A percentile compares a stretch with the other conserved stretches of the same genome.
Conservation (phyloP, 2,797 vertebrate genomes). For the Lepus oiostolus region DNA sequence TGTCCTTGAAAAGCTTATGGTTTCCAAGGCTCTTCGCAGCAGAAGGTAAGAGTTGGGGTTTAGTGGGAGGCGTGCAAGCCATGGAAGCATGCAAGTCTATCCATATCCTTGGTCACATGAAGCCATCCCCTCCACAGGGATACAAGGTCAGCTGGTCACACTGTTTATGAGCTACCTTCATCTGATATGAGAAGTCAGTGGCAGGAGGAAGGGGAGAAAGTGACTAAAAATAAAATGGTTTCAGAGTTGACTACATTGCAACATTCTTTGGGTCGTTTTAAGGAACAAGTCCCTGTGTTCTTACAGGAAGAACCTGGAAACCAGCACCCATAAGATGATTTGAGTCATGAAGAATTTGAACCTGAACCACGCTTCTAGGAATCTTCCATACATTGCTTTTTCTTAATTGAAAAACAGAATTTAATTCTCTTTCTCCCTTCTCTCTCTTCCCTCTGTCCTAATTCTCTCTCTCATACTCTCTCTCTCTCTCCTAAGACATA, state of each 20-base stretch:
- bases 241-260: constrained; percentile 49
- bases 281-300: constrained; percentile 67
- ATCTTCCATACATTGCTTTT: neutral
- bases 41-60: neutral
- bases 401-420: neutral
- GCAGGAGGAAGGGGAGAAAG: constrained; percentile 79
- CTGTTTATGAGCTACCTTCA: neutral
- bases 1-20: neutral
- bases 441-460: neutral
- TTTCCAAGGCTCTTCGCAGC: neutral
- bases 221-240: constrained; percentile 78
- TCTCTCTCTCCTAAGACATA: neutral
- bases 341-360: constrained; percentile 11
- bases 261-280: constrained; percentile 57
- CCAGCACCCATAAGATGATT: constrained; percentile 23
- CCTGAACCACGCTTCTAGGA: constrained; percentile 52
- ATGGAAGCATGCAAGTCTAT: neutral
- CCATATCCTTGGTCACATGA: neutral
- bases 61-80: neutral
- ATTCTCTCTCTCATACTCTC: neutral
- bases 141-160: neutral
- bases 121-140: neutral
- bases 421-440: neutral
- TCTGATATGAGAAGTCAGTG: constrained; percentile 61
- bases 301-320: constrained; percentile 67